Conservation (phyloP, 1,140 invertebrate genomes). For the Archivesica marissinica region DNA sequence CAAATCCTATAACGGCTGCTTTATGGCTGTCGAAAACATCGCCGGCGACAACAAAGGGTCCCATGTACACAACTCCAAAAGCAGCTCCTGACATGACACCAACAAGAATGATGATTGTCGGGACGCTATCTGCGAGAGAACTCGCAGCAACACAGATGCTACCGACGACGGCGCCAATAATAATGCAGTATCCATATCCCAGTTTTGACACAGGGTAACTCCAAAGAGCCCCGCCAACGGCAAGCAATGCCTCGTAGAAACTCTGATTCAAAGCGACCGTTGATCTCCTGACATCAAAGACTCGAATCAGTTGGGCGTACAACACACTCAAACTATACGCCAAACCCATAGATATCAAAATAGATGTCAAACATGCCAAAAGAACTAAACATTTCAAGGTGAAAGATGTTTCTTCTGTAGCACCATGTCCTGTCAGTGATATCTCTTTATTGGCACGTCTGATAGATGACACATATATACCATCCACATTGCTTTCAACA, state of each 20-base stretch:
- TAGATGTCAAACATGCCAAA: constrained; percentile 29
- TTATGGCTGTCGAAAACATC: constrained; percentile 34
- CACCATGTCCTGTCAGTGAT: neutral
- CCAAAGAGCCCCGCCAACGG: constrained; percentile 40
- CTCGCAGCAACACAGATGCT: constrained; percentile 22
- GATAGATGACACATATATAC: too few species aligned
- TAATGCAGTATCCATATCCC: constrained; percentile 23
- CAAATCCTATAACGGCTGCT: constrained; percentile 35
- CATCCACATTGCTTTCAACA: neutral
- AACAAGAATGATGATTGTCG: constrained; percentile 32
- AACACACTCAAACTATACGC: constrained; percentile 36
- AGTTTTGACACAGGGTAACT: constrained; percentile 30
- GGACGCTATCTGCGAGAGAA: constrained; percentile 20
- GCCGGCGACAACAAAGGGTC: constrained; percentile 35
- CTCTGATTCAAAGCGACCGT: constrained; percentile 44
- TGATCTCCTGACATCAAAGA: constrained; percentile 27
- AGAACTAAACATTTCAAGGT: constrained; percentile 14
- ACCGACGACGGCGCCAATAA: constrained; percentile 28
- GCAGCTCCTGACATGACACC: constrained; percentile 35
- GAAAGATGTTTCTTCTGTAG: neutral
- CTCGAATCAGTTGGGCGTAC: constrained; percentile 36
- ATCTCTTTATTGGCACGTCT: neutral
- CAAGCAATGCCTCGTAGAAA: constrained; percentile 29
- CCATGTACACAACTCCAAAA: constrained; percentile 41
- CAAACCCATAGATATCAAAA: constrained; percentile 44